Evolutionary conservation across 2,113 vertebrate species (phyloP).

Genomic region (Neopipo cinnamomea): DNA sequence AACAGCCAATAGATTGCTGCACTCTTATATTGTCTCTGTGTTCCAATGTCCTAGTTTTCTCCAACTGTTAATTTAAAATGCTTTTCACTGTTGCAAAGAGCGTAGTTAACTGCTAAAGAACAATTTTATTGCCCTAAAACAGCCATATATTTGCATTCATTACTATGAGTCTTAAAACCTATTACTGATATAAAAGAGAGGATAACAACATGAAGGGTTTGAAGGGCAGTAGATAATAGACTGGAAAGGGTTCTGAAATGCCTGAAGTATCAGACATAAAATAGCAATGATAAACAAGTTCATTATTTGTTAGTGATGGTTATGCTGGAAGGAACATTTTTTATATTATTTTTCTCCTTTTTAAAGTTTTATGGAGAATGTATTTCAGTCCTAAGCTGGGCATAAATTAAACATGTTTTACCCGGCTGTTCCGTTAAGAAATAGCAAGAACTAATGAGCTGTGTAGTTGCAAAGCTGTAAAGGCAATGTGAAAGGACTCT

Average conservation of each 20-base stretch:
- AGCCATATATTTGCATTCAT: constrained; percentile 71
- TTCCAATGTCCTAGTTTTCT: constrained; percentile 59
- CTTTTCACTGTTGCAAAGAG: constrained; percentile 43
- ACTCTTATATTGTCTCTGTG: not conserved
- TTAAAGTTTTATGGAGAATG: constrained; percentile 40
- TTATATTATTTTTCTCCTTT: constrained; percentile 29
- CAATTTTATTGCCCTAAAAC: constrained; percentile 60
- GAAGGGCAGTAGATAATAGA: constrained; percentile 57
- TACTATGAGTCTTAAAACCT: constrained; percentile 54
- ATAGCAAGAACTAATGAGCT: constrained; percentile 55
- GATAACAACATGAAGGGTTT: constrained; percentile 59
- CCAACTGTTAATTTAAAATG: constrained; percentile 59
- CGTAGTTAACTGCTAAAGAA: constrained; percentile 28
- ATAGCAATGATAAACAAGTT: constrained; percentile 50
- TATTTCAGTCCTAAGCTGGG: constrained; percentile 29
- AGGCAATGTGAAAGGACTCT: constrained; percentile 17
- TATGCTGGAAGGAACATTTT: constrained; percentile 21
- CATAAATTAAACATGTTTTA: constrained; percentile 55
- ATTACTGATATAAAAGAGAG: constrained; percentile 60
- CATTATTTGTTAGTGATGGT: constrained; percentile 33
- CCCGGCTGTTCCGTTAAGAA: constrained; percentile 21
- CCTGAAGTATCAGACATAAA: constrained; percentile 46
- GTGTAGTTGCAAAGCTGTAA: constrained; percentile 36
- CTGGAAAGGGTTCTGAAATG: constrained; percentile 34
- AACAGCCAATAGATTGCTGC: constrained; percentile 25